Base-by-base conservation (phyloP, 2,888 invertebrate genomes). In the Caenorhabditis sp. region DNA sequence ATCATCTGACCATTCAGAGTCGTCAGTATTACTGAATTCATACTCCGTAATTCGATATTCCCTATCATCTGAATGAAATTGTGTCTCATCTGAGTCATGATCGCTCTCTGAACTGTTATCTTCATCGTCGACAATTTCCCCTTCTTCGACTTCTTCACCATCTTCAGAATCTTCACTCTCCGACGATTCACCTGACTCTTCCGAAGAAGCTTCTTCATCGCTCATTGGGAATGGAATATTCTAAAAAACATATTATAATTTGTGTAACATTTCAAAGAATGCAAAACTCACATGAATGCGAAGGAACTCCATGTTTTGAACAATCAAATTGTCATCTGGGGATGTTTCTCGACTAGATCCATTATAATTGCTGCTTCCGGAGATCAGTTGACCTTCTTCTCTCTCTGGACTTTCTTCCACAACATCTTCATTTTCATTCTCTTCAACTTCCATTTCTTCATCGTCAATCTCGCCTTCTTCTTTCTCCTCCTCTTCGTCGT, bases 381-480 rank as follows among this genome's bases (percentile, higher is more conserved):
- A 25, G 17, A 50, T 58, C 38, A 65, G 64, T 0, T 62, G 58
- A 59, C 54, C 38, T 27, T 53, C 25, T 0, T 65, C 70, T 4
- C 53, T 50, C n/a, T 59, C 61, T 7, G 23, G 27, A 5, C 54
- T 49, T 8, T 43, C 23, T 1, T 49, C 54, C 20, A 63, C 26
- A 7, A 23, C 31, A 31, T 31, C 31, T 31, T 31, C 31, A 10
- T 31, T 7, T 36, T 52, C n/a, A 5, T 64, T 25, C n/a, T 31
- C 26, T 10, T 64, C 63, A 20, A 4, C 17, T 1, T n/a, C 21
- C 25, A 25, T 23, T 38, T 4, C n/a, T 63, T 20, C 25, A 0
- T 43, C 57, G 14, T 62, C 56, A 20, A 62, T 10, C 25, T 27
- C 31, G 26, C 5, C 20, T 17, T 26, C 57, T 20, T 57, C 57